A percentile compares a stretch with the other conserved stretches of the same genome.
phyloP scores from a whole-genome alignment of 2,888 invertebrate species.

The Gnatocerus cornutus region DNA sequence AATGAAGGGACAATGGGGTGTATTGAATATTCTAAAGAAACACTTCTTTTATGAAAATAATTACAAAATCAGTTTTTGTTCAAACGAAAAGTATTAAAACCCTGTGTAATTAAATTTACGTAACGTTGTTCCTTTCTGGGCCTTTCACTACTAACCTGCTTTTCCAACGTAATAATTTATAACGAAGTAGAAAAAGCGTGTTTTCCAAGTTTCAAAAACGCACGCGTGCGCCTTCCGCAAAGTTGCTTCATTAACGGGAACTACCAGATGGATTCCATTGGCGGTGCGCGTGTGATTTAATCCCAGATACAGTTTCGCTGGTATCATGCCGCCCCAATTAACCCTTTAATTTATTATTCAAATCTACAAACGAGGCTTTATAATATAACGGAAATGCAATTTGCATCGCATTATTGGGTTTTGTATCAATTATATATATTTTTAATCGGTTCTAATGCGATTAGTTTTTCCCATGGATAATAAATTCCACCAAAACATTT shows the following conservation, averaged over 20 bases:
- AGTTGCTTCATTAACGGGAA: neutral
- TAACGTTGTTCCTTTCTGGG: no score
- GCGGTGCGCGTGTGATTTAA: slow-evolving; percentile 53
- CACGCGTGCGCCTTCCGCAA: neutral
- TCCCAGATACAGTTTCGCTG: slow-evolving; percentile 56
- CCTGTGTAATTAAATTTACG: no score
- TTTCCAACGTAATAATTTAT: neutral
- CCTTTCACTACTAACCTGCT: neutral
- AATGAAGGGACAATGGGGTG: no score
- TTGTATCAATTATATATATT: slow-evolving; percentile 60
- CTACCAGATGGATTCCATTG: slow-evolving; percentile 33
- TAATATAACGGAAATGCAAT: slow-evolving; percentile 60
- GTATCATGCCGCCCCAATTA: slow-evolving; percentile 59
- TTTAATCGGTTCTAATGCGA: slow-evolving; percentile 53
- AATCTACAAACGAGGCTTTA: slow-evolving; percentile 57
- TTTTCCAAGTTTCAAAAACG: neutral
- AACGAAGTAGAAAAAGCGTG: neutral
- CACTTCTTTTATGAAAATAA: no score
- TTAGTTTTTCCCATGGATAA: slow-evolving; percentile 41
- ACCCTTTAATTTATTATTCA: slow-evolving; percentile 62
- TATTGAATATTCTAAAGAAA: no score
- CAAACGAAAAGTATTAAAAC: no score
- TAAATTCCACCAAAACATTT: slow-evolving; percentile 28
- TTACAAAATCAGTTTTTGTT: no score
- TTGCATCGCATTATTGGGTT: slow-evolving; percentile 59